These are phyloP conservation scores for Aselliscus stoliczkanus DNA, from an alignment of 2,797 vertebrate genomes.

Conservation along the genomic window DNA sequence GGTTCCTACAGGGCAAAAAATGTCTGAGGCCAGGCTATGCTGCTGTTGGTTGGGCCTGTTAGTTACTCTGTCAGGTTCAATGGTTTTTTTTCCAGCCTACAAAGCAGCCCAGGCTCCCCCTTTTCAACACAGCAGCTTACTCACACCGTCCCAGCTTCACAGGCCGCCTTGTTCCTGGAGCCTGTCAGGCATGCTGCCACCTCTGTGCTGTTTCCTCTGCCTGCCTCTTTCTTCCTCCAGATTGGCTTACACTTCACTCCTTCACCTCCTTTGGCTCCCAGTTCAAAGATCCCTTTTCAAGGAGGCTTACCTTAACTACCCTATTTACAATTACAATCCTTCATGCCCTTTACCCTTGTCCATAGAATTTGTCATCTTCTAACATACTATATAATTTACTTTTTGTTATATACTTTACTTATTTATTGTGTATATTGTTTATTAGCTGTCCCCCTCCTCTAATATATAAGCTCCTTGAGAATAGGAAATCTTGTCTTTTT, in stretches of 20 bases:
- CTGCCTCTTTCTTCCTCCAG: background rate
- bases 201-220: background rate
- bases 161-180: background rate
- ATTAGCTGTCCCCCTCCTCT: background rate
- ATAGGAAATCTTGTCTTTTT: background rate
- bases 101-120: background rate
- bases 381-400: background rate
- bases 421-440: background rate
- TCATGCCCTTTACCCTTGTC: background rate
- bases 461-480: background rate
- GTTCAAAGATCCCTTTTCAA: background rate
- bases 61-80: background rate
- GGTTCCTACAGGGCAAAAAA: background rate
- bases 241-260: background rate
- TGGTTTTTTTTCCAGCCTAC: background rate
- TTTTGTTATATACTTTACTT: background rate
- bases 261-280: background rate
- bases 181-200: background rate
- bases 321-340: background rate
- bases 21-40: background rate
- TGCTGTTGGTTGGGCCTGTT: background rate
- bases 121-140: background rate
- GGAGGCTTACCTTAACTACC: background rate
- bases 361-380: background rate
- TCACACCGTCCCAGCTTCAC: background rate